Base-by-base conservation (phyloP, 2,113 vertebrate species). In the Pungitius pungitius region DNA sequence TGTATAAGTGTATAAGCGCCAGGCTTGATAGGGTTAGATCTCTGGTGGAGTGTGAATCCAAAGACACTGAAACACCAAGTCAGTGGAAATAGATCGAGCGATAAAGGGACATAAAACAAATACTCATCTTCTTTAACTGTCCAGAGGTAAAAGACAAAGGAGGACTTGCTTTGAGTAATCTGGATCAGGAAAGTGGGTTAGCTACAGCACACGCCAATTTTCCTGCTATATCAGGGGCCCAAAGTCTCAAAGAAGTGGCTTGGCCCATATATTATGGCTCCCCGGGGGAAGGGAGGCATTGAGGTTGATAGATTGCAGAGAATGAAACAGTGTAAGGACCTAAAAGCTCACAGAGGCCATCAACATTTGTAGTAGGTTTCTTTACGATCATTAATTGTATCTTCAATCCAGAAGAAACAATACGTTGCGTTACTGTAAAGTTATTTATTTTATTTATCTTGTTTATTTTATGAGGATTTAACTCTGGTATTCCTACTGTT, bases 151-250 rank as follows among this genome's bases (percentile, higher is more conserved):
- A 79, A 81, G 40, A 85, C 78, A 79, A 62, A 82, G 55, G 18
- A 69, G 35, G 75, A 67, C 77, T 69, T 79, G 43, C 24, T 75
- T 30, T 20, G 73, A 70, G 51, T 72, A 42, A 87, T 80, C 74
- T 87, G 75, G 84, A 86, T 85, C 68, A 78, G 45, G 14, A 86
- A 90, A 91, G 73, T 91, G 81, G 91, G 91, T 88, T 88, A 82
- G 63, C 22, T 55, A 58, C 52, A 59, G 54, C 35, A 64, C 14
- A 20, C 51, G 47, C 33, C 62, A 20, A 73, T 81, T 84, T 87
- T 63, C 58, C 68, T 71, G 65, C 62, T 59, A n/a, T 67, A 71
- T 86, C 87, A 67, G 63, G 90, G 77, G 81, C 81, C 73, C 65
- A 47, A 69, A 69, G 80, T 69, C 71, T 61, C 9, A 83, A 63